Percentiles rank a stretch among this genome's conserved stretches.
Evolutionary conservation across 2,888 invertebrate species (phyloP).

Genomic region (Heteropelma amictum): DNA sequence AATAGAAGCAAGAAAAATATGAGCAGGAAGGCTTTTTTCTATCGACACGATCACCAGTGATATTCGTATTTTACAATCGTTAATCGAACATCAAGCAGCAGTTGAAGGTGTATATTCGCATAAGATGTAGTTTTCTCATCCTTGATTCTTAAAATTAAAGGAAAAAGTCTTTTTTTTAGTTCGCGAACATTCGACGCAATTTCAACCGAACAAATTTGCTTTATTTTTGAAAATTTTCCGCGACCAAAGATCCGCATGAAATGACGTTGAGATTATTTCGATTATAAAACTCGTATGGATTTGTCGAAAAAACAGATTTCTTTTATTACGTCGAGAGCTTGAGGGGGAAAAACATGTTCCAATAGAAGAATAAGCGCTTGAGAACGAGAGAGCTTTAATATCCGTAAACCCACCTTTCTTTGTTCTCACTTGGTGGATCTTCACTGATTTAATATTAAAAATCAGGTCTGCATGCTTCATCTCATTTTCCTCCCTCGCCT

Average conservation of each 20-base stretch:
- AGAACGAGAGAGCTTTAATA: slow-evolving; percentile 16
- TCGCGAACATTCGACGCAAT: too few species aligned
- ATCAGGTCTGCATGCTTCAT: slow-evolving; percentile 32
- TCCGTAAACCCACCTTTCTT: slow-evolving; percentile 19
- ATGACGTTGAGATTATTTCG: not conserved
- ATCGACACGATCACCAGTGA: too few species aligned
- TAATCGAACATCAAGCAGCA: too few species aligned
- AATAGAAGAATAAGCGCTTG: not conserved
- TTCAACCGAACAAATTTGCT: too few species aligned
- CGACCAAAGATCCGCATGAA: not conserved
- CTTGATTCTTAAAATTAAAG: too few species aligned
- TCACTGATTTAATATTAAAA: slow-evolving; percentile 32
- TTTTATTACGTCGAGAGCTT: not conserved
- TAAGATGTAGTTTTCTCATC: too few species aligned
- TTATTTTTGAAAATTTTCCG: too few species aligned
- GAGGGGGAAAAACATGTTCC: not conserved
- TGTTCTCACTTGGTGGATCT: slow-evolving; percentile 9
- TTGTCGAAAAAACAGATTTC: not conserved
- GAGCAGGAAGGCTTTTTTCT: too few species aligned
- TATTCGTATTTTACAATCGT: too few species aligned
- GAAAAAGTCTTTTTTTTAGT: too few species aligned
- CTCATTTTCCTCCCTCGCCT: not conserved
- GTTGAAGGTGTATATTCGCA: too few species aligned
- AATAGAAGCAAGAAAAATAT: too few species aligned
- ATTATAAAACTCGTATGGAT: not conserved